Percentiles rank a stretch among this genome's conserved stretches.
Conservation (phyloP, 2,888 invertebrate genomes). For the Drosophila rellima region DNA sequence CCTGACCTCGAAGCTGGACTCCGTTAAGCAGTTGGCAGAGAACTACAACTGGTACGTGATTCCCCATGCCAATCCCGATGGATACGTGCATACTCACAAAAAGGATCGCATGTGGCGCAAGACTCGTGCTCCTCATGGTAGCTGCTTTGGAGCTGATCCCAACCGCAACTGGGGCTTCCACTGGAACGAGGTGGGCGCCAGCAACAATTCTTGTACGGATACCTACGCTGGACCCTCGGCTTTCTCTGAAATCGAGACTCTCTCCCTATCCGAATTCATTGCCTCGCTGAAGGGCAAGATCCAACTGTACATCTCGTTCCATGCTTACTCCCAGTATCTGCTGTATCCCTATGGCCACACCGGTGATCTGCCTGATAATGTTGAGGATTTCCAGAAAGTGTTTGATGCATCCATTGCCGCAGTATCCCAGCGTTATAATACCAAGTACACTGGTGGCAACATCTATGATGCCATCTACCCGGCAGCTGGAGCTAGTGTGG, state of each 20-base stretch:
- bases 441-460: conserved; percentile 88
- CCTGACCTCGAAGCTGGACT: conserved; percentile 86
- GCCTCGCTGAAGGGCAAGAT: conserved; percentile 86
- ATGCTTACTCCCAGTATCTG: conserved; percentile 91
- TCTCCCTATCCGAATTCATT: conserved; percentile 87
- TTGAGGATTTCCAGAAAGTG: conserved; percentile 86
- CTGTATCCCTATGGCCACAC: conserved; percentile 91
- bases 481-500: conserved; percentile 89
- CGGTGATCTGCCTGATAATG: conserved; percentile 86
- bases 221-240: conserved; percentile 89
- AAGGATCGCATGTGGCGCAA: conserved; percentile 89
- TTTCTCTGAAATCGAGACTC: conserved; percentile 89
- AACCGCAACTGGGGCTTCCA: conserved; percentile 92
- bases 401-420: conserved; percentile 79
- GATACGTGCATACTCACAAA: conserved; percentile 89
- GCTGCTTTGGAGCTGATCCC: conserved; percentile 90
- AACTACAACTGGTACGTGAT: conserved; percentile 91
- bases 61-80: conserved; percentile 92
- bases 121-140: conserved; percentile 87
- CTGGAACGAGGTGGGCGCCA: conserved; percentile 89
- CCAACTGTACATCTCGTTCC: conserved; percentile 90
- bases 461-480: conserved; percentile 87
- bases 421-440: conserved; percentile 87
- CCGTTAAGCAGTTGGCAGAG: conserved; percentile 86
- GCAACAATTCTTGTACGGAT: conserved; percentile 87